Evolutionary conservation across 2,888 invertebrate species (phyloP), one percentile per base, ranked within the genome.

Genomic region (Hedychridium roseum): DNA sequence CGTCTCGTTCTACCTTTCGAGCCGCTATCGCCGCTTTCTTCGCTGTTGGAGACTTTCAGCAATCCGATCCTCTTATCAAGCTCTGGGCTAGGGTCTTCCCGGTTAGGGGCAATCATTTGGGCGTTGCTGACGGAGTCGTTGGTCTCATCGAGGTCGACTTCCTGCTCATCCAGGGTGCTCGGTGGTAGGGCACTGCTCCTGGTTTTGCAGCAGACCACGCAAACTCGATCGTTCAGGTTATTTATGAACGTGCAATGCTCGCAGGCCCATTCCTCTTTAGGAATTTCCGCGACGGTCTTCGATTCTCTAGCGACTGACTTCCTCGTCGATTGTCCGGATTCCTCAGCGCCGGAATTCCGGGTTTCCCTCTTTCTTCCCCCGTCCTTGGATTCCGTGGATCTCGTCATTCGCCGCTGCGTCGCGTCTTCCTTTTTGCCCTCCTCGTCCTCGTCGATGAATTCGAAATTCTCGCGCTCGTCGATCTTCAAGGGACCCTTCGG

Each of bases 181-280:
- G 69, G 66, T 1, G 71, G 73, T 3, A 79, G 45, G 3, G 73
- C 77, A 44, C 74, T 71, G 52, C 66, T 73, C 23, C 70, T 75
- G 0, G 94, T 94, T 73, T 93, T 92, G 71, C 94, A 94, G 73
- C 94, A 95, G 39, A 94, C 87, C 9, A 85, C 83, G 72, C 94
- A 94, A 27, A 94, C 90, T 63, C 88, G 86, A 0, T 88, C 86
- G 14, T 88, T 89, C 0, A 89, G 81, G 51, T 90, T 88, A 73
- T 95, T 95, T 2, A 93, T 89, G 73, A 88, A 94, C 0, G 94
- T 95, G 73, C 94, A 95, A 70, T 93, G 92, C 70, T 92, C 91
- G 76, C 94, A 95, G 57, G 91, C 87, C 94, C 94, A 95, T 43
- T 85, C 81, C 9, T 84, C 68, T 0, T 49, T 52, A 3, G 63